A percentile compares a stretch with the other conserved stretches of the same genome.
Conservation (phyloP, 2,113 vertebrate species). For the Gambusia holbrooki region DNA sequence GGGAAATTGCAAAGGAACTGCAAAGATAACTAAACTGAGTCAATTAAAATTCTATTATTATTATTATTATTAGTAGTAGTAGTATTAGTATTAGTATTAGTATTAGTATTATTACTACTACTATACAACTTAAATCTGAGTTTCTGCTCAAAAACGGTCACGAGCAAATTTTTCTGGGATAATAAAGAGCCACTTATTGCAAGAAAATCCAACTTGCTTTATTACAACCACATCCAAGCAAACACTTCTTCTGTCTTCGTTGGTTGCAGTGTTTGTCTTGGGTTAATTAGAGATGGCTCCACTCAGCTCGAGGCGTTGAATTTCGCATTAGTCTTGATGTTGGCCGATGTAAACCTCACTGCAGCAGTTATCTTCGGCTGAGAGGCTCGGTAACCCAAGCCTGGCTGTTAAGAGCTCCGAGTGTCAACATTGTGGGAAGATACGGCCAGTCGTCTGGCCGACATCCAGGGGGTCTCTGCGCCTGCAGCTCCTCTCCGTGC, state of each 20-base stretch:
- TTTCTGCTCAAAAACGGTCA: background rate
- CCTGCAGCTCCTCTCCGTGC: constrained; percentile 39
- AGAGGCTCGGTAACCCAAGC: constrained; percentile 72
- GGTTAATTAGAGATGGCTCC: constrained; percentile 41
- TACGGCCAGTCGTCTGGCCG: constrained; percentile 71
- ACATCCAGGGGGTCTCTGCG: constrained; percentile 63
- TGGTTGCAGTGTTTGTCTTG: constrained; percentile 11
- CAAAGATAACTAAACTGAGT: background rate
- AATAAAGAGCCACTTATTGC: constrained; percentile 29
- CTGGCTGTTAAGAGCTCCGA: constrained; percentile 74
- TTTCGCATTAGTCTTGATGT: constrained; percentile 69
- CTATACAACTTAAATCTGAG: background rate
- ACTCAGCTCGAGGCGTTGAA: constrained; percentile 40
- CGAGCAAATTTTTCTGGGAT: background rate
- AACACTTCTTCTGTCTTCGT: constrained; percentile 4
- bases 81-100: background rate
- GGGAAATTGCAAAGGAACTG: background rate
- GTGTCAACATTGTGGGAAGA: constrained; percentile 79
- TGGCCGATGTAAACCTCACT: constrained; percentile 61
- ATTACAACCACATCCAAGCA: constrained; percentile 42
- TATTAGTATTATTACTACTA: constrained; percentile 1
- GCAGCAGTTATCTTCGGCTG: constrained; percentile 64
- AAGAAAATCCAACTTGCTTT: constrained; percentile 39
- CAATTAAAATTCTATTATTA: background rate
- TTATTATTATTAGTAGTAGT: background rate